phyloP scores from a whole-genome alignment of 2,888 invertebrate genomes.

The Idaea aversata region DNA sequence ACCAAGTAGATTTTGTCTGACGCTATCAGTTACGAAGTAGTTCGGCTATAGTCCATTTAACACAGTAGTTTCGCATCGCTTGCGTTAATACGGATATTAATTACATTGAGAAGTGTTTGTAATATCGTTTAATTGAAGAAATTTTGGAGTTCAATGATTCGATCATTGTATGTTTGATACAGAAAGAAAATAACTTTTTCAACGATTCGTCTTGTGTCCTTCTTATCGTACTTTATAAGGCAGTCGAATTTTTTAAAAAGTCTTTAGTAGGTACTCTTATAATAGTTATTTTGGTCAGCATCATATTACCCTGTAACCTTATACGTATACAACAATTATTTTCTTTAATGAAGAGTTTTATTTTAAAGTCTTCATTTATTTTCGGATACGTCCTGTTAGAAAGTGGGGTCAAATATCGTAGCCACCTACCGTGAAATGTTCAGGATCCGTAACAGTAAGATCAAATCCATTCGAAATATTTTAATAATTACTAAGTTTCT shows the following conservation, averaged over 20 bases:
- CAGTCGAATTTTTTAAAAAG: no score
- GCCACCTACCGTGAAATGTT: neutral
- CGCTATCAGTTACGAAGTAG: slow-evolving; percentile 14
- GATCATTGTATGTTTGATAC: neutral
- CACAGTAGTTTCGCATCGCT: slow-evolving; percentile 41
- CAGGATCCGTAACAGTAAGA: neutral
- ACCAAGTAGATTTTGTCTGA: neutral
- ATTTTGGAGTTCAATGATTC: neutral
- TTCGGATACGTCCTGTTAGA: neutral
- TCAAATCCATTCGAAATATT: neutral
- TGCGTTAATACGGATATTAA: slow-evolving; percentile 49
- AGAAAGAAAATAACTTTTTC: neutral
- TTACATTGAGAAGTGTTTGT: neutral
- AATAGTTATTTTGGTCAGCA: neutral
- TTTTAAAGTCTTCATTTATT: neutral
- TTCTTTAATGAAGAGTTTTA: neutral
- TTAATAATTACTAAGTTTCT: neutral
- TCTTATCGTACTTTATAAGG: no score
- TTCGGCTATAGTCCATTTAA: slow-evolving; percentile 43
- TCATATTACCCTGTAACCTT: neutral
- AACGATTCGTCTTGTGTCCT: neutral
- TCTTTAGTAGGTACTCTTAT: neutral
- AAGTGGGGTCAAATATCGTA: neutral
- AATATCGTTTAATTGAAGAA: neutral
- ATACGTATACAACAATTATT: neutral